Conservation (phyloP, 1,140 invertebrate species). For the Ceratitis capitata region DNA sequence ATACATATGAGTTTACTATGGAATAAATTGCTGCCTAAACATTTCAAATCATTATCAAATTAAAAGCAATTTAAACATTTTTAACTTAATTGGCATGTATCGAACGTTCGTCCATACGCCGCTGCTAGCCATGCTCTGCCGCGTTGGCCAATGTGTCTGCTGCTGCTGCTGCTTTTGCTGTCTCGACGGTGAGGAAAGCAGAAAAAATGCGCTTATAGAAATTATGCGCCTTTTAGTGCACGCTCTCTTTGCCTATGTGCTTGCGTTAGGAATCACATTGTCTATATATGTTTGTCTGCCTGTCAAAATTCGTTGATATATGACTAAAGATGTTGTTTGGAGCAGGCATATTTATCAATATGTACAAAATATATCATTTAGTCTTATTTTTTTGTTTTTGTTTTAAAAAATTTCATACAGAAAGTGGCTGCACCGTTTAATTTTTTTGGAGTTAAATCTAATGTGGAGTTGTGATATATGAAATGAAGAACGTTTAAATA, state of each 20-base stretch:
- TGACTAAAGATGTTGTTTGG: background rate
- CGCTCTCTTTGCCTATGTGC: background rate
- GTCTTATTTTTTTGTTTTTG: too few relatives aligned
- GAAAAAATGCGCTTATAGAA: background rate
- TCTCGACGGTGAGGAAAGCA: background rate
- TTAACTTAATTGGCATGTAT: constrained; percentile 26
- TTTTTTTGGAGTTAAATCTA: background rate
- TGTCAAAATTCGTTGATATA: constrained; percentile 29
- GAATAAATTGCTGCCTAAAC: constrained; percentile 31
- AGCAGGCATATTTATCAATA: background rate
- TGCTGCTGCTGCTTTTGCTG: too few relatives aligned
- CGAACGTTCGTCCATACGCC: background rate
- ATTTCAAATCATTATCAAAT: constrained; percentile 38
- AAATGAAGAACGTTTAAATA: too few relatives aligned
- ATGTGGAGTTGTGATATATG: too few relatives aligned
- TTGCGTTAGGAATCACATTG: background rate
- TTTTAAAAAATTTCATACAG: background rate
- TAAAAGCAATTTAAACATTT: constrained; percentile 34
- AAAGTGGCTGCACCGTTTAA: background rate
- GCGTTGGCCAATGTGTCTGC: background rate
- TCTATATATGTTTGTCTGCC: background rate
- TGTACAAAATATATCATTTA: too few relatives aligned
- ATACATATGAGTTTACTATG: too few relatives aligned
- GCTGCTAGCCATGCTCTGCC: background rate
- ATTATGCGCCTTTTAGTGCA: background rate